phyloP scores from a whole-genome alignment of 2,113 vertebrate species.

The Pandion haliaetus region DNA sequence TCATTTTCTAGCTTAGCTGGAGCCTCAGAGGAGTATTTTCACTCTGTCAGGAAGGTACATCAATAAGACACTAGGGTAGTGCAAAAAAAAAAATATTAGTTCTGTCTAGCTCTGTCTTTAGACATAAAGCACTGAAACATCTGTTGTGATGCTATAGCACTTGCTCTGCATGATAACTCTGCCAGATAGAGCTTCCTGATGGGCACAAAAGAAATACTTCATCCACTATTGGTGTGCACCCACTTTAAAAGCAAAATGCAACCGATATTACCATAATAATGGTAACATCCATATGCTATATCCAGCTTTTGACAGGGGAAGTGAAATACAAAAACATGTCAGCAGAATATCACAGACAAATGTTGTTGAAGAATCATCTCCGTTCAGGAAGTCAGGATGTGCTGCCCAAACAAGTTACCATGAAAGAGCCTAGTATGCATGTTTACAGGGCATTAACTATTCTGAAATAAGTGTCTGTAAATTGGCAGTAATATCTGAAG shows the following conservation, averaged over 20 bases:
- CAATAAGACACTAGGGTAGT: not conserved
- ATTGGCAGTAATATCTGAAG: not conserved
- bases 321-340: not conserved
- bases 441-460: not conserved
- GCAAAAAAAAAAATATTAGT: not conserved
- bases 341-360: not conserved
- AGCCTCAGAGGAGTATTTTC: not conserved
- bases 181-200: not conserved
- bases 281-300: not conserved
- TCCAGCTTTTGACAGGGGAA: not conserved
- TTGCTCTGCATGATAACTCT: not conserved
- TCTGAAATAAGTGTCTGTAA: not conserved
- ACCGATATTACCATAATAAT: not conserved
- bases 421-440: not conserved
- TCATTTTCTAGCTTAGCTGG: not conserved
- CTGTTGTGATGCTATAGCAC: not conserved
- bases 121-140: not conserved
- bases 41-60: not conserved
- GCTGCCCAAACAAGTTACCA: not conserved
- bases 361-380: not conserved
- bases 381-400: not conserved
- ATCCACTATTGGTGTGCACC: not conserved
- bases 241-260: not conserved
- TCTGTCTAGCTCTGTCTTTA: not conserved
- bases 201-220: not conserved